phyloP scores from a whole-genome alignment of 2,888 invertebrate species.

The Dromius quadrimaculatus region DNA sequence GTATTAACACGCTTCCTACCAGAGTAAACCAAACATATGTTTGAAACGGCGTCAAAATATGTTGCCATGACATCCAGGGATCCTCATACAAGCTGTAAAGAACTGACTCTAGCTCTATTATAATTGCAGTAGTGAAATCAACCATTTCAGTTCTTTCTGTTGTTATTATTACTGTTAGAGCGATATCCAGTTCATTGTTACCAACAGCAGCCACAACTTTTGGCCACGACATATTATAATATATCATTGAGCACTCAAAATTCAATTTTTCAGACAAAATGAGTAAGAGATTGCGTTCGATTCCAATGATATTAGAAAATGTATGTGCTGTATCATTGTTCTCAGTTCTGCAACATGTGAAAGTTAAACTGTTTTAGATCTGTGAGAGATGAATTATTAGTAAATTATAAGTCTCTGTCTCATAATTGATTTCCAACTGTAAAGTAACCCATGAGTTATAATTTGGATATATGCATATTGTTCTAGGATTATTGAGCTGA shows the following conservation, averaged over 20 bases:
- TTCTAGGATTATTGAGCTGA: too few relatives aligned
- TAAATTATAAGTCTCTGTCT: too few relatives aligned
- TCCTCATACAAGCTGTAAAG: conserved; percentile 16
- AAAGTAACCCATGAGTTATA: too few relatives aligned
- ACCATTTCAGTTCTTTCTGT: background rate
- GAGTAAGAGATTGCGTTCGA: conserved; percentile 12
- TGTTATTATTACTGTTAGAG: conserved; percentile 12
- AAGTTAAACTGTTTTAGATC: too few relatives aligned
- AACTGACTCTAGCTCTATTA: conserved; percentile 15
- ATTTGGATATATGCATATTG: too few relatives aligned
- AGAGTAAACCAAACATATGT: conserved; percentile 10
- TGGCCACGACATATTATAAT: conserved; percentile 11
- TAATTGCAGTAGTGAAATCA: conserved; percentile 20
- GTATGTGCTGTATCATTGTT: too few relatives aligned
- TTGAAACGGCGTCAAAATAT: conserved; percentile 25
- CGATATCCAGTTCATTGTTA: background rate
- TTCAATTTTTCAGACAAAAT: conserved; percentile 15
- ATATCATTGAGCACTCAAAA: background rate
- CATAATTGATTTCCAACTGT: too few relatives aligned
- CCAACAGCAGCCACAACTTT: conserved; percentile 3
- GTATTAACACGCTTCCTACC: background rate
- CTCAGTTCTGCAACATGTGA: too few relatives aligned
- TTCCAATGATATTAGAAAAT: too few relatives aligned
- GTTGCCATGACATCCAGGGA: conserved; percentile 27
- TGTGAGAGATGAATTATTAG: too few relatives aligned